Conservation (phyloP, 2,888 invertebrate species). For the Tipula confusa region DNA sequence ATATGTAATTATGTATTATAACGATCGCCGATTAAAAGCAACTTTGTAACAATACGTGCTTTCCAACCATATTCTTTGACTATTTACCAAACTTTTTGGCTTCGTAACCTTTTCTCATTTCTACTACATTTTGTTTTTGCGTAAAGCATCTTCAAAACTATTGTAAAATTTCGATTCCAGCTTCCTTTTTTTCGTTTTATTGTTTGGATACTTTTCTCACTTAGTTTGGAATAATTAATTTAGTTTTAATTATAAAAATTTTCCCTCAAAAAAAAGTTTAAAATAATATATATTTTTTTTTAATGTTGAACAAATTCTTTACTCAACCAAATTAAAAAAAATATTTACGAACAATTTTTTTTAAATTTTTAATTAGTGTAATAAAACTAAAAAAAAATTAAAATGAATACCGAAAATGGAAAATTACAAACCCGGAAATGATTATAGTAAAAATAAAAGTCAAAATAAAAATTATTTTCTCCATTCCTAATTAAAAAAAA, state of each 20-base stretch:
- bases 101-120: no score
- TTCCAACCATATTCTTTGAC: no score
- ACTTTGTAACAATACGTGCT: no score
- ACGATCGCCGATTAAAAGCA: no score
- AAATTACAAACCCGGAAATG: constrained; percentile 9
- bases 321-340: background rate
- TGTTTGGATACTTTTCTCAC: background rate
- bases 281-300: background rate
- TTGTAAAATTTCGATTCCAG: no score
- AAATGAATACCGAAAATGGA: constrained; percentile 12
- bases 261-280: background rate
- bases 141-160: no score
- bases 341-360: background rate
- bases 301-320: background rate
- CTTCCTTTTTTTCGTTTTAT: background rate
- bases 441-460: background rate
- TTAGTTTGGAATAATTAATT: background rate
- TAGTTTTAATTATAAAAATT: background rate
- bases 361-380: background rate
- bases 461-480: background rate
- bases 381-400: background rate
- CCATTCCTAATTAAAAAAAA: background rate
- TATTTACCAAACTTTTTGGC: no score
- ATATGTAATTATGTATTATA: no score
- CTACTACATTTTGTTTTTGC: no score